phyloP scores from a whole-genome alignment of 1,140 invertebrate species.

The Vanessa atalanta region DNA sequence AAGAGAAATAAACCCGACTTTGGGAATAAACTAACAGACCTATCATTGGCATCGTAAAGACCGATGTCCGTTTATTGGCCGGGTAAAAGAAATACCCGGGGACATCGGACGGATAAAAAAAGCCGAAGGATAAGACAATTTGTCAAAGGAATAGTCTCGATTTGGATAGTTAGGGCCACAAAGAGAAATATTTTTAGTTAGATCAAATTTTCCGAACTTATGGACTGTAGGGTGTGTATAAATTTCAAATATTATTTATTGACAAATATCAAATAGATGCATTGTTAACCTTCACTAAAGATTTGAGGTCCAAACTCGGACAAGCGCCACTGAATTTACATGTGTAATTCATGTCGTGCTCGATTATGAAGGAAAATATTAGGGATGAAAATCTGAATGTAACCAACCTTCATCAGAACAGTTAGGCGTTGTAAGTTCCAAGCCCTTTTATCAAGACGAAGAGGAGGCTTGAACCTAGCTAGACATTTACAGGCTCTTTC shows the following conservation, averaged over 20 bases:
- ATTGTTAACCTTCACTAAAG: too few species aligned
- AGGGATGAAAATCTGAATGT: too few species aligned
- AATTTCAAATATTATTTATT: neutral
- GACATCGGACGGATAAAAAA: conserved; percentile 26
- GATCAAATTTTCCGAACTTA: conserved; percentile 14
- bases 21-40: conserved; percentile 1
- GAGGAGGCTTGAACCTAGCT: too few species aligned
- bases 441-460: too few species aligned
- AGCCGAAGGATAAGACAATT: conserved; percentile 34
- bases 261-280: too few species aligned
- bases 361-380: too few species aligned
- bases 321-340: too few species aligned
- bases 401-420: too few species aligned
- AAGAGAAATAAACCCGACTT: neutral
- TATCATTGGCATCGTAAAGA: neutral
- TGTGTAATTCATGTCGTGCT: too few species aligned
- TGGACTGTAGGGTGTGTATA: neutral
- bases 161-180: conserved; percentile 27
- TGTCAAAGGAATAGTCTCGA: conserved; percentile 38
- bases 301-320: too few species aligned
- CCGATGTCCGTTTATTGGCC: conserved; percentile 20
- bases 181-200: conserved; percentile 36
- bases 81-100: conserved; percentile 16
- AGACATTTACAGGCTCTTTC: too few species aligned
- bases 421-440: too few species aligned